Percentiles rank a stretch among this genome's conserved stretches.
Evolutionary conservation across 2,797 vertebrate species (phyloP).

Genomic region (Paratrypauchen microcephalus): DNA sequence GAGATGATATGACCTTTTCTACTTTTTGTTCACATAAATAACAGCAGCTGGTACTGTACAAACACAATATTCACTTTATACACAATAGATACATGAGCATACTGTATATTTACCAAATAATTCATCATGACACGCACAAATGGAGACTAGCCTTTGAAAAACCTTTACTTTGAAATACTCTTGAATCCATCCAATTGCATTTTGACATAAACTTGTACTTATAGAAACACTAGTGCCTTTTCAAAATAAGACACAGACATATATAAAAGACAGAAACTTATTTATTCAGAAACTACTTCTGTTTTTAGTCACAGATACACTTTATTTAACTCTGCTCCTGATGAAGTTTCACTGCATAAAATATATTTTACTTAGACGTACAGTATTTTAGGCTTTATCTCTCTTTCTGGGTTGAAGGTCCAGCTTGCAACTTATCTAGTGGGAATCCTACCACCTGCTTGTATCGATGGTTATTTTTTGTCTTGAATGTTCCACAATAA

Average conservation of each 20-base stretch:
- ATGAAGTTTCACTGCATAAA: slow-evolving; percentile 29
- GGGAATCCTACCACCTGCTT: not conserved
- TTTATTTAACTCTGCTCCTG: slow-evolving; percentile 60
- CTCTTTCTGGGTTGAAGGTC: not conserved
- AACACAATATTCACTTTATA: slow-evolving; percentile 6
- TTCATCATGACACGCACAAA: slow-evolving; percentile 35
- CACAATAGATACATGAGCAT: slow-evolving; percentile 5
- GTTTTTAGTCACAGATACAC: slow-evolving; percentile 54
- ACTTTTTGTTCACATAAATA: slow-evolving; percentile 51
- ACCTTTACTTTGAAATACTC: slow-evolving; percentile 8
- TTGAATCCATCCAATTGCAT: slow-evolving; percentile 18
- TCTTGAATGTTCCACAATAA: not conserved
- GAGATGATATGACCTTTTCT: slow-evolving; percentile 20
- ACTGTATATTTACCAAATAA: slow-evolving; percentile 26
- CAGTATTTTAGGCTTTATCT: slow-evolving; percentile 14
- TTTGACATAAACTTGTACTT: not conserved
- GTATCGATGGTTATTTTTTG: not conserved
- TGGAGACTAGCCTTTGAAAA: slow-evolving; percentile 11
- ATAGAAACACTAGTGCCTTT: slow-evolving; percentile 53
- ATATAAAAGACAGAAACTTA: slow-evolving; percentile 46
- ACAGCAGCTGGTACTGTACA: slow-evolving; percentile 66
- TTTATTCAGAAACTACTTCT: slow-evolving; percentile 66
- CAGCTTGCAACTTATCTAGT: not conserved
- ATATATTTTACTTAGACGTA: slow-evolving; percentile 7
- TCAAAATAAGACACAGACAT: slow-evolving; percentile 32